Base-by-base conservation (phyloP, 2,888 invertebrate genomes). In the Auanema sp. region DNA sequence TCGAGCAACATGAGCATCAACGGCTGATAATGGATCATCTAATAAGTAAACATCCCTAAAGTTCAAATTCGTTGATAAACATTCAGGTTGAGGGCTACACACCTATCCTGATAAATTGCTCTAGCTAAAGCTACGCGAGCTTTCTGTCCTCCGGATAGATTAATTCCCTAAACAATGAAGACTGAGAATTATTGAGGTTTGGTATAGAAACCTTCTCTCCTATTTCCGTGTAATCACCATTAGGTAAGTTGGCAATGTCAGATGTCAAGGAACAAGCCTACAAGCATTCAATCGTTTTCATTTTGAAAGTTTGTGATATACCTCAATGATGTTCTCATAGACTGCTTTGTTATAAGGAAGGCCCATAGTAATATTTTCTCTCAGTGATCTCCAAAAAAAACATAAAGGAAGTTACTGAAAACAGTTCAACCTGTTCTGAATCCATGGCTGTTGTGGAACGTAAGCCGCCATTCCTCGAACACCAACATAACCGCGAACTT, bases 381-480 rank as follows among this genome's bases (percentile, higher is more conserved):
- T 53, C 43, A 58, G 52, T n/a, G 49, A 21, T 33, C 59, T 58
- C n/a, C n/a, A n/a, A n/a, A n/a, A n/a, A n/a, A n/a, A n/a, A n/a
- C n/a, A n/a, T n/a, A n/a, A n/a, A n/a, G n/a, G n/a, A n/a, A n/a
- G n/a, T n/a, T n/a, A n/a, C n/a, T n/a, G n/a, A n/a, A n/a, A n/a
- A n/a, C n/a, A 33, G 8, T 33, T 93, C 4, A 14, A 64, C 41
- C 92, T 91, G 86, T 97, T 97, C 85, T 96, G 96, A 66, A 97
- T 97, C 97, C 97, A 98, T 0, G 97, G 94, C 85, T 93, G 93
- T 83, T 95, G 94, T 0, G 94, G 89, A 1, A 94, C 93, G 85
- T 93, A 95, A 0, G 93, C 93, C 6, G 89, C 85, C 4, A 85
- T 83, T 23, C 89, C 89, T 18, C 75, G 54, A 12, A 79, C 72